A percentile compares a stretch with the other conserved stretches of the same genome.
Evolutionary conservation across 2,113 vertebrate species (phyloP).

Genomic region (Anser brachyrhynchus): DNA sequence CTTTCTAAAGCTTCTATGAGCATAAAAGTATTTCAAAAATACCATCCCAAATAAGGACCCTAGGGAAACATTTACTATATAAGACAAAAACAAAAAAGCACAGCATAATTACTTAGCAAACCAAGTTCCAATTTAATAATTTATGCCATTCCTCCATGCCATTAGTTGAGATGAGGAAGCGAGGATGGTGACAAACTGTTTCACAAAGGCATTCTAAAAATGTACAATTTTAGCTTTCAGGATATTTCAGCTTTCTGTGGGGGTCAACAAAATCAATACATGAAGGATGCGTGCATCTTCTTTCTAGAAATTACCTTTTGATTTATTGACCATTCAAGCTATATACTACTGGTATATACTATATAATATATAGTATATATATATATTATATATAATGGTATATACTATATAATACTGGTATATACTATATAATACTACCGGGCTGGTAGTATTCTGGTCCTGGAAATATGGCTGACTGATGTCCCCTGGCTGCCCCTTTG

Average conservation of each 20-base stretch:
- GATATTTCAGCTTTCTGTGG: not conserved
- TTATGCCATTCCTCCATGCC: not conserved
- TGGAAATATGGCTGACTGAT: not conserved
- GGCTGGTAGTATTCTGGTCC: not conserved
- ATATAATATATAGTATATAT: too few relatives aligned
- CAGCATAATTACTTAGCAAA: constrained; percentile 9
- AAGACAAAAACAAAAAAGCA: not conserved
- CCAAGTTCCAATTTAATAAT: not conserved
- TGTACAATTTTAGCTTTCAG: not conserved
- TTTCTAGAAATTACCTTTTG: not conserved
- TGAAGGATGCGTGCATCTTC: not conserved
- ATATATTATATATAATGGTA: too few relatives aligned
- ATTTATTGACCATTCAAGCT: not conserved
- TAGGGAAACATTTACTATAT: constrained; percentile 4
- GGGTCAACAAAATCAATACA: not conserved
- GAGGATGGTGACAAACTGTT: not conserved
- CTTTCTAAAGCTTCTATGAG: constrained; percentile 32
- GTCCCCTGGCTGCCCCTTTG: not conserved
- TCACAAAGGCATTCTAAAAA: not conserved
- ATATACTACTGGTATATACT: not conserved
- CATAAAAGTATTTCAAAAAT: constrained; percentile 33
- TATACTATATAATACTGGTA: too few relatives aligned
- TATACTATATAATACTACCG: not conserved
- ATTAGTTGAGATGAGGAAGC: not conserved
- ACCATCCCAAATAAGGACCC: not conserved